Evolutionary conservation across 2,888 invertebrate species (phyloP).

Genomic region (Aromia moschata): DNA sequence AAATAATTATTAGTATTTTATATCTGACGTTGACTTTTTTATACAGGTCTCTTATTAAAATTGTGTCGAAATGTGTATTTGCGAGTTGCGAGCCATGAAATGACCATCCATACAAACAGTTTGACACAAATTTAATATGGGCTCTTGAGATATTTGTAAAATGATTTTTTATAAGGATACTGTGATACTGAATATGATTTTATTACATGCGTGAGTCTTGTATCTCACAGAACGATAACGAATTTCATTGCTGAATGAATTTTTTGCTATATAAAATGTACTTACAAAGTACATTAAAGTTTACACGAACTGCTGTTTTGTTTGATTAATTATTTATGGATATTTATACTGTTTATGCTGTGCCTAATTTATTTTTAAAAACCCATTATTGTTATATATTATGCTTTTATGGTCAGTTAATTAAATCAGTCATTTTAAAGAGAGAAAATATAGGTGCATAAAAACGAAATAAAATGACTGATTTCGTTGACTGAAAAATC

Average conservation of each 20-base stretch:
- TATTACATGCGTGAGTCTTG: slow-evolving; percentile 30
- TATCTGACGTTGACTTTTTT: slow-evolving; percentile 39
- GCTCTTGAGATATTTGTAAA: slow-evolving; percentile 27
- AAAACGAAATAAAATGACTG: slow-evolving; percentile 7
- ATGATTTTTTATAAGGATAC: slow-evolving; percentile 44
- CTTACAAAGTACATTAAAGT: too few relatives aligned
- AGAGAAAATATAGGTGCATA: slow-evolving; percentile 53
- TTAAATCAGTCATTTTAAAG: slow-evolving; percentile 28
- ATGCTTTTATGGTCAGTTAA: background rate
- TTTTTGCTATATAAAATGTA: slow-evolving; percentile 24
- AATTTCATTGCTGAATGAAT: slow-evolving; percentile 23
- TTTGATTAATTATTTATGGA: slow-evolving; percentile 41
- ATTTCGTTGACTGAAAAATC: slow-evolving; percentile 15
- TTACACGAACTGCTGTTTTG: slow-evolving; percentile 38
- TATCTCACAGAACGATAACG: slow-evolving; percentile 39
- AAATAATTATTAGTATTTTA: slow-evolving; percentile 39
- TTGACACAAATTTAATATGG: slow-evolving; percentile 37
- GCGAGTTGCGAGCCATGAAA: slow-evolving; percentile 47
- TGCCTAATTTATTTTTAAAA: slow-evolving; percentile 39
- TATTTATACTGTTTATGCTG: slow-evolving; percentile 40
- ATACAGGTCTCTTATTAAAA: slow-evolving; percentile 28
- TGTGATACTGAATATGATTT: slow-evolving; percentile 51
- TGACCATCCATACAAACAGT: slow-evolving; percentile 19
- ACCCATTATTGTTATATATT: slow-evolving; percentile 12
- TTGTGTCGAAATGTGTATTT: slow-evolving; percentile 36